Base-by-base conservation (phyloP, 2,888 invertebrate species). In the Drosophila meridionalis region DNA sequence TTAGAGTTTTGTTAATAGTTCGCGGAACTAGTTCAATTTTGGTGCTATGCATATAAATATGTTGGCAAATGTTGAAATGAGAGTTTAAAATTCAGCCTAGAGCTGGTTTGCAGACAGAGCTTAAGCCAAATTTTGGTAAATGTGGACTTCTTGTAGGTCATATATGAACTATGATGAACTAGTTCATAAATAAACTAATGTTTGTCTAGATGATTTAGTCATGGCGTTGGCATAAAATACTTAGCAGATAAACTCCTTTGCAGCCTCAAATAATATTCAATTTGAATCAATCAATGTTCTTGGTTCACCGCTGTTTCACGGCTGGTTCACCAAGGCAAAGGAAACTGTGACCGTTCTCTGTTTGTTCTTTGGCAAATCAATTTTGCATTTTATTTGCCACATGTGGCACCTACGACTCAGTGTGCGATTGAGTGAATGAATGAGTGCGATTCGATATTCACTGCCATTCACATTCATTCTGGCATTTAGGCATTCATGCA, bases 391-490 rank as follows among this genome's bases (percentile, higher is more conserved):
- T 56, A 52, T 60, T 60, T 32, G 63, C 59, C 48, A 40, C 40
- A 58, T n/a, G 48, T 32, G 69, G 50, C 78, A 65, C 52, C 61
- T 55, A 20, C 32, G 14, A 36, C 47, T 50, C 48, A 30, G 50
- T 40, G 50, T 45, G 34, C 26, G 36, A 53, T 47, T 53, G 50
- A 42, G 34, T 48, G 40, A 32, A 45, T 43, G 59, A 66, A 42
- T 60, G 56, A 42, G 40, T 56, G 56, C 50, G 40, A 48, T 69
- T 53, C 57, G 61, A 48, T 48, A 62, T 60, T 56, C 69, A 69
- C 63, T 57, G 56, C 32, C 70, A 64, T 68, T 76, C 80, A 62
- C 64, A 69, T 65, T 63, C 61, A 68, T 63, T 77, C 38, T 26
- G 42, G 26, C 66, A 65, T 65, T 65, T 43, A 58, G 42, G 53